Percentiles rank a stretch among this genome's conserved stretches.
Evolutionary conservation across 1,140 invertebrate species (phyloP).

Genomic region (Drosophila baimaii): DNA sequence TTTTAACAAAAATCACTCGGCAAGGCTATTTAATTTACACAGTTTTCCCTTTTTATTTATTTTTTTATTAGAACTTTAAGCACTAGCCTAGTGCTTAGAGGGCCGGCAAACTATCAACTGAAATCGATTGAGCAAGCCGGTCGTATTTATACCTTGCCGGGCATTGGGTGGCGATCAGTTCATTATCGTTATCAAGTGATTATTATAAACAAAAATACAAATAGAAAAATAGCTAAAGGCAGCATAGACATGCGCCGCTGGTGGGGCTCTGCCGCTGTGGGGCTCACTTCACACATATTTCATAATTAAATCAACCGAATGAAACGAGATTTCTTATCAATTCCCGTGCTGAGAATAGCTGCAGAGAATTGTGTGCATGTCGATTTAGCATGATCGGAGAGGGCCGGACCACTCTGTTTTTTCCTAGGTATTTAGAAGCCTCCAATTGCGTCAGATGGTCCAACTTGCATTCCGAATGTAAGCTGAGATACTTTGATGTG

Average conservation of each 20-base stretch:
- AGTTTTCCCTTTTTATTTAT: constrained; percentile 17
- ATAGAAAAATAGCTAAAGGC: constrained; percentile 14
- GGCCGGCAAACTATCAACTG: constrained; percentile 57
- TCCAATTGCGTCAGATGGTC: constrained; percentile 3
- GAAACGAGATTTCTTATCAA: constrained; percentile 29
- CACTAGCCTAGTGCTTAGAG: constrained; percentile 11
- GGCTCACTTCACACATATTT: constrained; percentile 44
- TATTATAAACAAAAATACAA: constrained; percentile 44
- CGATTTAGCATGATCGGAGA: constrained; percentile 43
- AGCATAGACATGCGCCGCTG: constrained; percentile 28
- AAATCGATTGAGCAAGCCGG: constrained; percentile 20
- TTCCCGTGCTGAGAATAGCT: constrained; percentile 20
- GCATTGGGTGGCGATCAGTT: neutral
- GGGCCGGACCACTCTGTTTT: constrained; percentile 20
- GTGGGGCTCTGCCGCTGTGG: constrained; percentile 18
- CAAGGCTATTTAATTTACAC: neutral
- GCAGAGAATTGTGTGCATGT: constrained; percentile 30
- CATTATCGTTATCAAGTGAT: constrained; percentile 66
- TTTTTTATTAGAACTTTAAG: constrained; percentile 1
- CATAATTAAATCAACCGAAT: constrained; percentile 49
- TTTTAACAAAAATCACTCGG: neutral
- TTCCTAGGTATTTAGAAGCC: neutral
- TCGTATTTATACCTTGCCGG: constrained; percentile 65
- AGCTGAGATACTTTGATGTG: neutral
- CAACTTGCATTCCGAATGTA: neutral